Evolutionary conservation across 1,140 invertebrate species (phyloP).

Genomic region (Nylanderia fulva): DNA sequence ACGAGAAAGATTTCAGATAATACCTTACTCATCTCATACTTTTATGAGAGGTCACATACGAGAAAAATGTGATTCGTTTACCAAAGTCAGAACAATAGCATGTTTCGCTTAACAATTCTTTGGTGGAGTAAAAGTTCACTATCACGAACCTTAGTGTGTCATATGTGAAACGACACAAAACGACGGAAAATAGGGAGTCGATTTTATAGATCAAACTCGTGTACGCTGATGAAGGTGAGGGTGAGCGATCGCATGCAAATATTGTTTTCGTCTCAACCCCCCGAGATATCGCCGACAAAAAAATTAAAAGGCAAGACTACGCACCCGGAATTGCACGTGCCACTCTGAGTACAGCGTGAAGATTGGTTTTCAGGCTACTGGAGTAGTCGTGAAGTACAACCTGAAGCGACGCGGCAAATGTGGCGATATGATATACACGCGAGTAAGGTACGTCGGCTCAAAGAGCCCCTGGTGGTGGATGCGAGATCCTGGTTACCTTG

Average conservation of each 20-base stretch:
- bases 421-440: slow-evolving; percentile 78
- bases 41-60: neutral
- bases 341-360: slow-evolving; percentile 46
- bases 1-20: neutral
- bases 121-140: slow-evolving; percentile 2
- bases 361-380: slow-evolving; percentile 70
- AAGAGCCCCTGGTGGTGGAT: slow-evolving; percentile 72
- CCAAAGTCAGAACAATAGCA: neutral
- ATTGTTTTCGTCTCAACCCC: slow-evolving; percentile 56
- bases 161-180: neutral
- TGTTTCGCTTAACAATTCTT: neutral
- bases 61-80: neutral
- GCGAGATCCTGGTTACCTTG: slow-evolving; percentile 39
- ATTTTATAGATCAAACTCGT: slow-evolving; percentile 27
- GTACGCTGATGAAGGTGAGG: slow-evolving; percentile 31
- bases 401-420: slow-evolving; percentile 76
- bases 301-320: slow-evolving; percentile 12
- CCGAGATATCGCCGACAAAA: slow-evolving; percentile 35
- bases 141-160: slow-evolving; percentile 20
- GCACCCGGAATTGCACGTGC: slow-evolving; percentile 57
- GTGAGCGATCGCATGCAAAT: slow-evolving; percentile 58
- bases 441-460: slow-evolving; percentile 65
- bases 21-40: neutral
- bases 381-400: slow-evolving; percentile 71
- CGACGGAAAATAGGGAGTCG: neutral